phyloP scores from a whole-genome alignment of 2,113 vertebrate genomes.

The Brachypodius melanocephalos region DNA sequence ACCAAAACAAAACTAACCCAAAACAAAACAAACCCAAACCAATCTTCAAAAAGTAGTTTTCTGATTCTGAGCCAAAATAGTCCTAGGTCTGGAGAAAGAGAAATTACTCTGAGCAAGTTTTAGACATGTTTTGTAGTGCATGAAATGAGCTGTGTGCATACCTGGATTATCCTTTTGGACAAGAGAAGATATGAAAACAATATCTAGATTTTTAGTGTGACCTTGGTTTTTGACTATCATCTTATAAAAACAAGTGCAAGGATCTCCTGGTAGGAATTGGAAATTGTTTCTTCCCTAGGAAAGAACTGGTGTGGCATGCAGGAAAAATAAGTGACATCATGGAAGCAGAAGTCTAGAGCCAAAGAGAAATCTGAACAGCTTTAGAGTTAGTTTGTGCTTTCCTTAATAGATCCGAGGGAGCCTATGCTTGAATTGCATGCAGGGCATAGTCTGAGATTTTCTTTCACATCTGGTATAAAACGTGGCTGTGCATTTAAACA shows the following conservation, averaged over 20 bases:
- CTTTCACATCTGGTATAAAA: neutral
- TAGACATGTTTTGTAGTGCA: rapidly evolving
- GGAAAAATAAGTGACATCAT: neutral
- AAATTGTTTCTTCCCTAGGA: neutral
- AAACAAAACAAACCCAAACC: neutral
- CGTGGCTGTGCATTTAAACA: neutral
- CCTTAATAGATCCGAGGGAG: neutral
- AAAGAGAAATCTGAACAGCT: neutral
- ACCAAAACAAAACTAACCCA: neutral
- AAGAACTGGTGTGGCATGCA: neutral
- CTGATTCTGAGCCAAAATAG: neutral
- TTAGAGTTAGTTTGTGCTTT: neutral
- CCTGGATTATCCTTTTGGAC: neutral
- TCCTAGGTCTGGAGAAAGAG: neutral
- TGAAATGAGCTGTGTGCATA: neutral
- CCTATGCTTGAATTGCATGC: neutral
- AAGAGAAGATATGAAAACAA: neutral
- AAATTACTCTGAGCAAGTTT: neutral
- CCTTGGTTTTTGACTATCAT: neutral
- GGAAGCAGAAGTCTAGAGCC: neutral
- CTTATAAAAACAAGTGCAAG: neutral
- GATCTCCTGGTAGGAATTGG: neutral
- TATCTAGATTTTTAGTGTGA: neutral
- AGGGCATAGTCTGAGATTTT: neutral
- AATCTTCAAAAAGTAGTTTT: neutral